Base-by-base conservation (phyloP, 2,888 invertebrate species). In the Hesperia comma region DNA sequence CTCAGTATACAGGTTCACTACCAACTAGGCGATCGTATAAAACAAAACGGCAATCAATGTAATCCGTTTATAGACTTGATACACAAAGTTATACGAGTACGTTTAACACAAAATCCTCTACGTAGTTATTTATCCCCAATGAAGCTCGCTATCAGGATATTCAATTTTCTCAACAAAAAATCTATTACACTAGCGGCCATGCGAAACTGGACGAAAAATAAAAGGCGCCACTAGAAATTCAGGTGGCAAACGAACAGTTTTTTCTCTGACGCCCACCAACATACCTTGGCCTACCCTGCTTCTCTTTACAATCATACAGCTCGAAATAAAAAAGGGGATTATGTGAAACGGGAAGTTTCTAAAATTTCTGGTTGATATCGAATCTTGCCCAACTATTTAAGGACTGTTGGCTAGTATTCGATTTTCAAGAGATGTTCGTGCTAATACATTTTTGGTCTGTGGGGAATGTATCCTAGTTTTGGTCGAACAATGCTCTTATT, bases 241-340 rank as follows among this genome's bases (percentile, higher is more conserved):
- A 80, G 76, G 78, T 79, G 75, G 68, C 70, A 77, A 80, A 77
- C 72, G 74, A 76, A 77, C 72, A 75, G 77, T 77, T 80, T 80
- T 78, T 79, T 71, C 76, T 73, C 61, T 63, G 68, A 2, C 4
- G 10, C 14, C n/a, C 53, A 55, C 58, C 40, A 58, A 17, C 15
- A 12, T 54, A 54, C 2, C n/a, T 17, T 43, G 64, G 58, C 14
- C 51, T 57, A n/a, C 51, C 32, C 15, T 41, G 14, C 21, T 46
- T 8, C 8, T 37, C 49, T 49, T 7, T 6, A 6, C n/a, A 14
- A 49, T n/a, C 26, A 41, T 41, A 15, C 1, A 40, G 33, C 7
- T 26, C 4, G 12, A 14, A 6, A 17, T 49, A 49, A 63, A 12
- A 26, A 37, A 5, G 54, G 26, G 3, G 12, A 12, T 55, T 3